Percentiles rank a stretch among this genome's conserved stretches.
Conservation (phyloP, 2,797 vertebrate genomes). For the Nyctalus aviator region DNA sequence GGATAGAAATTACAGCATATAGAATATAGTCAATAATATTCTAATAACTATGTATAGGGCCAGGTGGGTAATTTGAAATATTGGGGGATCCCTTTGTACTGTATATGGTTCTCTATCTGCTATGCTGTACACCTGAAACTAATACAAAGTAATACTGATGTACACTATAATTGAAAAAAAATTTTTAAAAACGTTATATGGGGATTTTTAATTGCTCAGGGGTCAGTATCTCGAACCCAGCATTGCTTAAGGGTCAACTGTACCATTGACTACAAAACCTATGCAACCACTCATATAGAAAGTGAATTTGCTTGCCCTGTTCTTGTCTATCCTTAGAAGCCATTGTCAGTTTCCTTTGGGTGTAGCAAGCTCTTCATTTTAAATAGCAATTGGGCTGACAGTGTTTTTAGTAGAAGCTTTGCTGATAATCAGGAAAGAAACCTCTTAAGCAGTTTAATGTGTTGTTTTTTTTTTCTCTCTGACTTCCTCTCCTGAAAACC, state of each 20-base stretch:
- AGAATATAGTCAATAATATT: not conserved
- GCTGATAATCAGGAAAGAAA: conserved; percentile 22
- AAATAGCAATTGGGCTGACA: not conserved
- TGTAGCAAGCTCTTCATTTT: conserved; percentile 43
- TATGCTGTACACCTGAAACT: not conserved
- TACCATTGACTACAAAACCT: conserved; percentile 36
- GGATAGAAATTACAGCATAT: not conserved
- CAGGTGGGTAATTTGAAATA: not conserved
- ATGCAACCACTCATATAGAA: not conserved
- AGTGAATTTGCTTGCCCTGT: not conserved
- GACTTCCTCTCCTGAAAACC: conserved; percentile 11
- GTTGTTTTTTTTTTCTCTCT: conserved; percentile 44
- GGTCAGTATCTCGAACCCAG: not conserved
- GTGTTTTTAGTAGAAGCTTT: conserved; percentile 20
- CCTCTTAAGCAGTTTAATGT: conserved; percentile 55
- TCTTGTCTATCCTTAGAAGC: conserved; percentile 2
- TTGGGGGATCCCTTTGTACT: not conserved
- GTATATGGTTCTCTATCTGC: not conserved
- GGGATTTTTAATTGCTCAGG: not conserved
- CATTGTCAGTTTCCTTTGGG: not conserved
- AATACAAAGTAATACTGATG: not conserved
- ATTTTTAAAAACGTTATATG: not conserved
- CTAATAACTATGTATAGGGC: not conserved
- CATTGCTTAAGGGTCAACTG: not conserved
- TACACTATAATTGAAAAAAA: not conserved